Conservation (phyloP, 2,888 invertebrate species). For the Eurytoma adleriae region DNA sequence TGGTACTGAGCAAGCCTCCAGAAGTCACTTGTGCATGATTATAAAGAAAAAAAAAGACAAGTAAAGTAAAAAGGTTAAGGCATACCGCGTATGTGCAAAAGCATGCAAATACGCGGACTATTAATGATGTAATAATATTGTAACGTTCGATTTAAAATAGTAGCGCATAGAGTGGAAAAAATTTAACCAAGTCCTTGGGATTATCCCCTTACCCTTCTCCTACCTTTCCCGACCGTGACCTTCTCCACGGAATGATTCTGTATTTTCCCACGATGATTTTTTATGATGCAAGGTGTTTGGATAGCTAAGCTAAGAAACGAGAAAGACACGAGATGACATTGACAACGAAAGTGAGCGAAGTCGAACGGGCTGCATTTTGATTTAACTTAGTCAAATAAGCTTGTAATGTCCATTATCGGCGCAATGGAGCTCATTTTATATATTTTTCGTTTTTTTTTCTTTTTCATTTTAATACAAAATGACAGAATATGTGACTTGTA, state of each 20-base stretch:
- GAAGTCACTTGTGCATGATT: constrained; percentile 44
- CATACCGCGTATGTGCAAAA: constrained; percentile 61
- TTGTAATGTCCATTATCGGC: constrained; percentile 42
- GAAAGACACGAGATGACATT: constrained; percentile 50
- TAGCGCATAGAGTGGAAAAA: constrained; percentile 59
- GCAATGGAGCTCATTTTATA: constrained; percentile 49
- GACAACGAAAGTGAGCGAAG: constrained; percentile 53
- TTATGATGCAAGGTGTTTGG: constrained; percentile 71
- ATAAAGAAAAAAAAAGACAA: constrained; percentile 35
- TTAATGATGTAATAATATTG: constrained; percentile 67
- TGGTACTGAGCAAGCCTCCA: constrained; percentile 15
- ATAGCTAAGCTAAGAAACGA: constrained; percentile 56
- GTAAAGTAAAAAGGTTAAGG: constrained; percentile 48
- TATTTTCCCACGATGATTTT: constrained; percentile 38
- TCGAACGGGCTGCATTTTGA: constrained; percentile 45
- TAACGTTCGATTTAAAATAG: constrained; percentile 61
- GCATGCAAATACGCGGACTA: constrained; percentile 56
- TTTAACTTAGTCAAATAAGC: constrained; percentile 45
- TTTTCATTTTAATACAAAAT: constrained; percentile 52
- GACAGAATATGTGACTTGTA: constrained; percentile 43
- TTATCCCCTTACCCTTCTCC: constrained; percentile 48
- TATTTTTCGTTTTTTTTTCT: constrained; percentile 29
- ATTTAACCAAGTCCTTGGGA: constrained; percentile 52
- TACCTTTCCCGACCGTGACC: constrained; percentile 55
- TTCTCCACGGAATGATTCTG: constrained; percentile 44